These are phyloP conservation scores for Hiodon tergisus DNA, from an alignment of 2,113 vertebrate genomes.

Conservation along the genomic window DNA sequence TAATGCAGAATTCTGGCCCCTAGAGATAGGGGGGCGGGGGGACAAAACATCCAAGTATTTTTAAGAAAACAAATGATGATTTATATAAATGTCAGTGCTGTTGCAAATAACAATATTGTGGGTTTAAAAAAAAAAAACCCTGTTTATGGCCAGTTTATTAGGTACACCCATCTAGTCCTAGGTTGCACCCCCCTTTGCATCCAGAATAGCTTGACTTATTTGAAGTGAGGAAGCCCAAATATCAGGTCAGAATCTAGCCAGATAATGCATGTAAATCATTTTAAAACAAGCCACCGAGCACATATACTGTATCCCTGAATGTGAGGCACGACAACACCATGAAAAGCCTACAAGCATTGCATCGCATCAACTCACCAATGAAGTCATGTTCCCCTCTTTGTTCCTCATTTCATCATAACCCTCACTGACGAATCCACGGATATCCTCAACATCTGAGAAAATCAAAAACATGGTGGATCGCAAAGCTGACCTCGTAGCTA, in stretches of 20 bases:
- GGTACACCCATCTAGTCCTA: too few relatives aligned
- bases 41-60: constrained; percentile 10
- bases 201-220: too few relatives aligned
- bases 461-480: constrained; percentile 1
- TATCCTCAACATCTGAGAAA: constrained; percentile 55
- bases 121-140: background rate
- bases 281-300: too few relatives aligned
- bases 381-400: constrained; percentile 61
- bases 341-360: too few relatives aligned
- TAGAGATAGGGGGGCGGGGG: constrained; percentile 28
- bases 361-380: constrained; percentile 45
- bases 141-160: too few relatives aligned
- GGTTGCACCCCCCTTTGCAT: too few relatives aligned
- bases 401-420: constrained; percentile 63
- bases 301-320: too few relatives aligned
- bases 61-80: background rate
- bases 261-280: too few relatives aligned
- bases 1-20: constrained; percentile 59
- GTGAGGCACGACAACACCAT: too few relatives aligned
- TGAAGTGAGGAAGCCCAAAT: too few relatives aligned
- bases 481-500: too few relatives aligned
- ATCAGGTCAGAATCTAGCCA: too few relatives aligned
- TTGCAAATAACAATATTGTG: background rate
- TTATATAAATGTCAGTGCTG: background rate
- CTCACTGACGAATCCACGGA: constrained; percentile 63